phyloP scores from a whole-genome alignment of 2,888 invertebrate species.

The Melipona bicolor region DNA sequence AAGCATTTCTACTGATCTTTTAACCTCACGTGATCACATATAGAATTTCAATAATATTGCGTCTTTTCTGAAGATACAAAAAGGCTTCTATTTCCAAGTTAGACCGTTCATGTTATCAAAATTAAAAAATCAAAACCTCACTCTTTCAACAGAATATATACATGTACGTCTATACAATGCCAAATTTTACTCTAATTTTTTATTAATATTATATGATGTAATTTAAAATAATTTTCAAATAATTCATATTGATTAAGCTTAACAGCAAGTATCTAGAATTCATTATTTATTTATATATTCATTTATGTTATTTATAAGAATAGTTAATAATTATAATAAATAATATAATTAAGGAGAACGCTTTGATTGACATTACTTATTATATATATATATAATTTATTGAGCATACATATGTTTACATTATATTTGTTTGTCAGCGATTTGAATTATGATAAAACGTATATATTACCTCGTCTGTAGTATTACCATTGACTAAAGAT shows the following conservation, averaged over 20 bases:
- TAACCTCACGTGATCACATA: constrained; percentile 78
- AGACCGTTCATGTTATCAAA: not conserved
- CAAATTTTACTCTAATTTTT: not conserved
- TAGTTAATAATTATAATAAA: not conserved
- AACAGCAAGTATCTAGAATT: not conserved
- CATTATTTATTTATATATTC: not conserved
- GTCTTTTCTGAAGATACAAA: constrained; percentile 11
- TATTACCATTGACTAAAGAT: too few species aligned
- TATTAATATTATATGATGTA: not conserved
- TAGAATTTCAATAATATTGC: constrained; percentile 37
- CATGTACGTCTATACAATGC: not conserved
- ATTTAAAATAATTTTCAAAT: not conserved
- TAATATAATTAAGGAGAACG: not conserved
- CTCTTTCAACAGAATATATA: not conserved
- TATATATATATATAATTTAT: not conserved
- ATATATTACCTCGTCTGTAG: not conserved
- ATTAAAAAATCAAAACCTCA: not conserved
- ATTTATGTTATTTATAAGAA: not conserved
- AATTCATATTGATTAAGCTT: not conserved
- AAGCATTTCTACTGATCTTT: constrained; percentile 62
- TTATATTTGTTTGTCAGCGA: constrained; percentile 19
- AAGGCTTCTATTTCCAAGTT: not conserved
- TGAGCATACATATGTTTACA: not conserved
- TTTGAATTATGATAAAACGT: constrained; percentile 35
- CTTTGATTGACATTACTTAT: not conserved